A percentile compares a stretch with the other conserved stretches of the same genome.
Conservation (phyloP, 2,797 vertebrate genomes). For the Sorex maritimensis region DNA sequence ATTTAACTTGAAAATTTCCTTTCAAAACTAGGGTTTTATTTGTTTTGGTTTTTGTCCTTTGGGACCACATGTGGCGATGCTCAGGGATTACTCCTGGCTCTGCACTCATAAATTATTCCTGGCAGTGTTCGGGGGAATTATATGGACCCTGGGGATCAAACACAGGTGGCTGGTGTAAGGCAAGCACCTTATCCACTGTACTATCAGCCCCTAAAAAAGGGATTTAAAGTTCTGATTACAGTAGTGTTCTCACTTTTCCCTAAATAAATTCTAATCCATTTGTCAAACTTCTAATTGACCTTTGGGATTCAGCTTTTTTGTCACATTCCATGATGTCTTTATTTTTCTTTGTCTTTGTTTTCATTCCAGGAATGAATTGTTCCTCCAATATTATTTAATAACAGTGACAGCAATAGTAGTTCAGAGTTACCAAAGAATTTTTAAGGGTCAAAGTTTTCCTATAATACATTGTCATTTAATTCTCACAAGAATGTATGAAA, state of each 20-base stretch:
- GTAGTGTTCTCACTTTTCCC: neutral
- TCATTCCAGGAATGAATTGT: neutral
- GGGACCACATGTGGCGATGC: no score
- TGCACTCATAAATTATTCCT: no score
- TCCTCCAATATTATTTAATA: neutral
- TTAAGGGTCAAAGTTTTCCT: neutral
- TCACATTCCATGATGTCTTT: neutral
- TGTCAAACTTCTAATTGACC: neutral
- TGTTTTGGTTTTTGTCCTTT: no score
- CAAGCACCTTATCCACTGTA: no score
- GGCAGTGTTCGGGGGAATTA: no score
- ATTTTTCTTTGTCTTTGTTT: neutral
- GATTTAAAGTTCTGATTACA: neutral
- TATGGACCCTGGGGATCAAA: no score
- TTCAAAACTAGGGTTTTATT: neutral
- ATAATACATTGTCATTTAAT: neutral
- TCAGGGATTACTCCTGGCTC: no score
- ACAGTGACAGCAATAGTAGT: neutral
- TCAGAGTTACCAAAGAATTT: neutral
- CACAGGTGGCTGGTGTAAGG: no score
- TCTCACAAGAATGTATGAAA: neutral
- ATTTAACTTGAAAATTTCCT: neutral
- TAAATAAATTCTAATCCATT: slow-evolving; percentile 26
- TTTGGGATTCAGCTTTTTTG: neutral
- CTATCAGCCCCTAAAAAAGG: slow-evolving; percentile 1